Evolutionary conservation across 2,888 invertebrate species (phyloP).

Genomic region (Shargacucullia verbasci): DNA sequence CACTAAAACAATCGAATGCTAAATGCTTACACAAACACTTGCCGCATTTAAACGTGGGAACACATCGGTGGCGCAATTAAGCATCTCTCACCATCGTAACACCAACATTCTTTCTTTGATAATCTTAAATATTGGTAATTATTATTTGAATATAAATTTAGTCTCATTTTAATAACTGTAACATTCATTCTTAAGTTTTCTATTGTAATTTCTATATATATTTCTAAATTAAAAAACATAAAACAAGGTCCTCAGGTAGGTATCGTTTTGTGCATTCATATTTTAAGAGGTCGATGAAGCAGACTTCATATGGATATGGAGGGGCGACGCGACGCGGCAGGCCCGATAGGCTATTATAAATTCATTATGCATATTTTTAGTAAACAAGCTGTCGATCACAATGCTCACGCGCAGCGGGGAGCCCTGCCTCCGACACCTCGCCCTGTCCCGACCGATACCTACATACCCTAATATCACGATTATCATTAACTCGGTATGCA

Average conservation of each 20-base stretch:
- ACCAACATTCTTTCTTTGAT: slow-evolving; percentile 67
- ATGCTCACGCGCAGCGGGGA: slow-evolving; percentile 83
- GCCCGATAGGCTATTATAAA: slow-evolving; percentile 84
- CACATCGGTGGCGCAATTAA: slow-evolving; percentile 84
- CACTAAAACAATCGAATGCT: slow-evolving; percentile 89
- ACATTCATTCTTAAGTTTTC: slow-evolving; percentile 7
- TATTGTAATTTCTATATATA: neutral
- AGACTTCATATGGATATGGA: slow-evolving; percentile 61
- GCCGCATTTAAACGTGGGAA: slow-evolving; percentile 88
- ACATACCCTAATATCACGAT: slow-evolving; percentile 75
- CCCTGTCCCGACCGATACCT: slow-evolving; percentile 69
- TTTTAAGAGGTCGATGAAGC: slow-evolving; percentile 60
- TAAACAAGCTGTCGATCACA: slow-evolving; percentile 89
- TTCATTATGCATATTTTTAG: slow-evolving; percentile 89
- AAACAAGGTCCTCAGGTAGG: slow-evolving; percentile 8
- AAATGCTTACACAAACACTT: slow-evolving; percentile 86
- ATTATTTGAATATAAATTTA: slow-evolving; percentile 17
- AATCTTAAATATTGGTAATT: slow-evolving; percentile 37
- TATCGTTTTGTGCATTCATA: slow-evolving; percentile 46
- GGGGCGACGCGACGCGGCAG: slow-evolving; percentile 72
- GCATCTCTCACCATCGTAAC: slow-evolving; percentile 72
- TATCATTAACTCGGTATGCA: slow-evolving; percentile 68
- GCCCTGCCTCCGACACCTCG: slow-evolving; percentile 81
- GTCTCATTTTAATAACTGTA: slow-evolving; percentile 5
- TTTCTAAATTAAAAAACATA: slow-evolving; percentile 1